Percentiles rank a stretch among this genome's conserved stretches.
Evolutionary conservation across 2,888 invertebrate genomes (phyloP).

Genomic region (Noctua janthe): DNA sequence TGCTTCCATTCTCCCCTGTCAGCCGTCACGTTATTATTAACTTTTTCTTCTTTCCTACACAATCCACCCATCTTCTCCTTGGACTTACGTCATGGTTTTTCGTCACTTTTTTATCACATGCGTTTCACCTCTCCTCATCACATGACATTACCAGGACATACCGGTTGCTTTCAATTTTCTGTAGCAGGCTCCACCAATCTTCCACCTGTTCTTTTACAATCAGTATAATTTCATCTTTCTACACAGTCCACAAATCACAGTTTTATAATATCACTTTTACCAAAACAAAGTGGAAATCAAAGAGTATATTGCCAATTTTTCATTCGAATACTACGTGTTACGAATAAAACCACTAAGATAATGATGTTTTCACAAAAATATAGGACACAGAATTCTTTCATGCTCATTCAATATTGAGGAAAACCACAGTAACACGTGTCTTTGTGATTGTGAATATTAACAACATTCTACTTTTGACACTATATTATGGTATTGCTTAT

Average conservation of each 20-base stretch:
- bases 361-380: slow-evolving; percentile 50
- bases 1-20: background rate
- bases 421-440: slow-evolving; percentile 52
- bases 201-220: background rate
- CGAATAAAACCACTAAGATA: slow-evolving; percentile 32
- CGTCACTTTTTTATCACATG: background rate
- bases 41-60: background rate
- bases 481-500: slow-evolving; percentile 22
- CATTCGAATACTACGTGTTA: slow-evolving; percentile 29
- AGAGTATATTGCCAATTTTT: slow-evolving; percentile 2
- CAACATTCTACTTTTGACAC: slow-evolving; percentile 29
- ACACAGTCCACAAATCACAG: background rate
- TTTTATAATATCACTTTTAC: background rate
- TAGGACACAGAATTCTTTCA: slow-evolving; percentile 46
- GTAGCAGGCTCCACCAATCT: background rate
- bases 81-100: no score
- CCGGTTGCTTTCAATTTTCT: background rate
- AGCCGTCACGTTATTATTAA: background rate
- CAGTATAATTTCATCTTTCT: background rate
- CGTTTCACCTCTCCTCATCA: background rate
- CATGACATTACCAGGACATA: background rate
- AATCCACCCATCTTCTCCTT: background rate
- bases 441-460: slow-evolving; percentile 49
- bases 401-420: slow-evolving; percentile 51
- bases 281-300: background rate